A percentile compares a stretch with the other conserved stretches of the same genome.
Evolutionary conservation across 2,113 vertebrate species (phyloP).

Genomic region (Micronycteris hirsuta): DNA sequence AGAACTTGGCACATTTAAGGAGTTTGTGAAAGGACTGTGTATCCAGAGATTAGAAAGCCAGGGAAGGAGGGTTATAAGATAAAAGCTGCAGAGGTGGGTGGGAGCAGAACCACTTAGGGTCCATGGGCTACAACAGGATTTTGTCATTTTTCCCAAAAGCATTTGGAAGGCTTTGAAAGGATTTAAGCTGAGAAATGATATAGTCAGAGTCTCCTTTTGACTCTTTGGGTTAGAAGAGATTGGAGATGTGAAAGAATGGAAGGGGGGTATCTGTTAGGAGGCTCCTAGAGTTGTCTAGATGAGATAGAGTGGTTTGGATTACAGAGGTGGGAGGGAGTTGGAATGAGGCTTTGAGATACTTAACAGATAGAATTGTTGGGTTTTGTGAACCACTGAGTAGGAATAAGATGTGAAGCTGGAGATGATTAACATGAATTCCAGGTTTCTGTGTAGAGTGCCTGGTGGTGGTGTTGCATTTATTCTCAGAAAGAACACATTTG

Average conservation of each 20-base stretch:
- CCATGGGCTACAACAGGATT: neutral
- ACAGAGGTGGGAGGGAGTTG: neutral
- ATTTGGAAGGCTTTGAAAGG: neutral
- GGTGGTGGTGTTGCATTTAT: neutral
- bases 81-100: neutral
- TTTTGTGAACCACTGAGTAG: neutral
- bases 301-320: neutral
- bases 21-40: neutral
- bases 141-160: neutral
- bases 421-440: neutral
- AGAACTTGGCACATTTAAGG: neutral
- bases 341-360: neutral
- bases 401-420: neutral
- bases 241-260: neutral
- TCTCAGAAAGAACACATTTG: neutral
- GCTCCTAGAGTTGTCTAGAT: neutral
- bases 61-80: neutral
- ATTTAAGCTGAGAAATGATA: neutral
- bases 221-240: neutral
- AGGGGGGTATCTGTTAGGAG: neutral
- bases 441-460: neutral
- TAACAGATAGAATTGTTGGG: neutral
- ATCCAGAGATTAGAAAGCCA: neutral
- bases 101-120: neutral
- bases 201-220: neutral